These are phyloP conservation scores for Mungos mungo DNA, from an alignment of 2,113 vertebrate genomes.

Conservation along the genomic window DNA sequence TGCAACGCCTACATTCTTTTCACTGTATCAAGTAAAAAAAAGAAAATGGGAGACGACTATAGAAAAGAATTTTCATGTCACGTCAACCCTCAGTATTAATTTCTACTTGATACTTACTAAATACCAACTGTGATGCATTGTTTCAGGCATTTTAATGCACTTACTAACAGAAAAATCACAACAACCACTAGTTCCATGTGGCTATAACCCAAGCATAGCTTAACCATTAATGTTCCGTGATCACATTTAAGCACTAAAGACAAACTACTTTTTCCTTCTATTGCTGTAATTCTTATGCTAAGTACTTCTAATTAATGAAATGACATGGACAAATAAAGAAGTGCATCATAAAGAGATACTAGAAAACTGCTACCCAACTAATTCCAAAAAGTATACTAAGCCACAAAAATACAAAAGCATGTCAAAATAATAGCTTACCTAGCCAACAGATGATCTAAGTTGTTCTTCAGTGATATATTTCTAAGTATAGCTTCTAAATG, in stretches of 20 bases:
- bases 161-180: neutral
- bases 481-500: conserved; percentile 88
- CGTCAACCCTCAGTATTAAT: neutral
- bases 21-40: neutral
- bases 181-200: neutral
- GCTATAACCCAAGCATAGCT: neutral
- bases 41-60: neutral
- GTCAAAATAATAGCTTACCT: conserved; percentile 84
- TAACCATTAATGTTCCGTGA: neutral
- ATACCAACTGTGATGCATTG: neutral
- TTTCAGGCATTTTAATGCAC: neutral
- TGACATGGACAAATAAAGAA: neutral
- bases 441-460: conserved; percentile 87
- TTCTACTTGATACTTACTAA: neutral
- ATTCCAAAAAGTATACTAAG: neutral
- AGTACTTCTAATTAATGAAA: conserved; percentile 27
- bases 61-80: neutral
- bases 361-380: neutral
- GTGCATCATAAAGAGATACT: neutral
- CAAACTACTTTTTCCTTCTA: conserved; percentile 21
- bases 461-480: conserved; percentile 85
- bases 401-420: neutral
- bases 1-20: neutral
- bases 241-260: conserved; percentile 1
- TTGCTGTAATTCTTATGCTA: neutral